Conservation (phyloP, 2,113 vertebrate genomes). For the Psilopogon haemacephalus region DNA sequence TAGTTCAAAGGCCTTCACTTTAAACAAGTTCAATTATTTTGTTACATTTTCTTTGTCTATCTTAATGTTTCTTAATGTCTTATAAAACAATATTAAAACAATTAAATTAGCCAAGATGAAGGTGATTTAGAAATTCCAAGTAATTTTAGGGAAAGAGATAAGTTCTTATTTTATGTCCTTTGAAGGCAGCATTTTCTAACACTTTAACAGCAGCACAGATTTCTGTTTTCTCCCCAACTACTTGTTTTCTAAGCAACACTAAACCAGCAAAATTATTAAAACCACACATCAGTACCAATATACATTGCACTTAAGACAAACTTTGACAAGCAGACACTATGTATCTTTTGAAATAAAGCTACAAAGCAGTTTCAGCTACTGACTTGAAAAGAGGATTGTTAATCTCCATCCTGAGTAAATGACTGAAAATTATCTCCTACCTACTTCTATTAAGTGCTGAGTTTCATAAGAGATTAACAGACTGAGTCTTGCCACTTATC, state of each 20-base stretch:
- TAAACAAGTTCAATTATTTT: neutral
- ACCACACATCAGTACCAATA: neutral
- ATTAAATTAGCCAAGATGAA: neutral
- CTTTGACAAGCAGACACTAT: neutral
- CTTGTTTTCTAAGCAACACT: neutral
- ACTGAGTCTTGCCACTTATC: neutral
- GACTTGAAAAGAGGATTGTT: neutral
- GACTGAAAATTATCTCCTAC: neutral
- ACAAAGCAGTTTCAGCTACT: neutral
- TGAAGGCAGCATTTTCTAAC: neutral
- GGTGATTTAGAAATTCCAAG: neutral
- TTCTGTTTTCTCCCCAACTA: neutral
- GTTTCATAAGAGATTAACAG: neutral
- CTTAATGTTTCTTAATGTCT: neutral
- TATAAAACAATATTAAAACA: neutral
- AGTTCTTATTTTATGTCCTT: neutral
- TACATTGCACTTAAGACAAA: neutral
- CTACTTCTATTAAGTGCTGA: neutral
- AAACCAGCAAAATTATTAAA: neutral
- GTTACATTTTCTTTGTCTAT: neutral
- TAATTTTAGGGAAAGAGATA: neutral
- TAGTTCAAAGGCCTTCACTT: neutral
- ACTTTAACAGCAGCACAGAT: no score
- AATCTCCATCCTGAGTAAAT: neutral
- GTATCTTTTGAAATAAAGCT: neutral